Percentiles rank a stretch among this genome's conserved stretches.
Conservation (phyloP, 1,140 invertebrate genomes). For the Brachionus angularis region DNA sequence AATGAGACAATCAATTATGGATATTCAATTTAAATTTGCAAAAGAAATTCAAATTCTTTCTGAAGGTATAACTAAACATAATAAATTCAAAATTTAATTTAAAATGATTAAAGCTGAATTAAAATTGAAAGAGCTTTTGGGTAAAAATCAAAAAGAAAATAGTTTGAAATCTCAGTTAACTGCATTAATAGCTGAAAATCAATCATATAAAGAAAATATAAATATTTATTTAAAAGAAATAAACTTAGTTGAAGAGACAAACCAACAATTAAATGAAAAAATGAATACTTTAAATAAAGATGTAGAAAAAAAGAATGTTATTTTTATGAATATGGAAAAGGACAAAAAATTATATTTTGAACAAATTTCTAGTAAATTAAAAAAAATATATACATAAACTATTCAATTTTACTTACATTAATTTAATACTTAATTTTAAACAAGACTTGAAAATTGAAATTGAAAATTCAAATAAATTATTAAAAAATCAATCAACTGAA, state of each 20-base stretch:
- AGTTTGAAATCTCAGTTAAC: neutral
- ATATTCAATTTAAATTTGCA: neutral
- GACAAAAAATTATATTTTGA: no score
- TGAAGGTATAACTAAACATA: neutral
- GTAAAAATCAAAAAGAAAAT: neutral
- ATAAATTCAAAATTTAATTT: neutral
- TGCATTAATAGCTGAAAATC: neutral
- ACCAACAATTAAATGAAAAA: neutral
- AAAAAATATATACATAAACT: no score
- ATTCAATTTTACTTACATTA: no score
- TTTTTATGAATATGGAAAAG: no score
- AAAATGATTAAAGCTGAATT: no score
- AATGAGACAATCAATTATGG: neutral
- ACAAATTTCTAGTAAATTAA: no score
- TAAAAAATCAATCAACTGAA: no score
- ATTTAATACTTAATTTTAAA: no score
- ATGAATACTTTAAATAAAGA: neutral
- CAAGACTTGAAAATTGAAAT: no score
- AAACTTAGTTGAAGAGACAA: neutral
- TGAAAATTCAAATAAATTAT: no score
- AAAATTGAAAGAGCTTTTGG: neutral
- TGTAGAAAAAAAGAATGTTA: neutral
- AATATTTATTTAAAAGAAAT: constrained; percentile 3
- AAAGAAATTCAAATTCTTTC: neutral
- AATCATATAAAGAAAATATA: constrained; percentile 5